Conservation (phyloP, 2,797 vertebrate genomes). For the Lemur catta region DNA sequence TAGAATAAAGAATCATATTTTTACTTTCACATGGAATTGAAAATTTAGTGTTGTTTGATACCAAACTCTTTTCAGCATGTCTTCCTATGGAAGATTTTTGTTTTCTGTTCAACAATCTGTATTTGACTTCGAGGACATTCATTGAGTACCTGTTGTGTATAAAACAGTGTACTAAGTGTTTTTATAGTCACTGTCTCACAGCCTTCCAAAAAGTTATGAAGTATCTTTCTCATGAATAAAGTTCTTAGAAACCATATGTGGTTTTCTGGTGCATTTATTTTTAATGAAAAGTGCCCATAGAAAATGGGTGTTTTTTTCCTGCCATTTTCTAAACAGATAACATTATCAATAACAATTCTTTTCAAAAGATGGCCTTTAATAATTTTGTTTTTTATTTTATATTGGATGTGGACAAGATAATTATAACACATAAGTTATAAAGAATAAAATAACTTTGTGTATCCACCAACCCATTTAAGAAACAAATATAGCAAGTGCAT, state of each 20-base stretch:
- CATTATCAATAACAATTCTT: neutral
- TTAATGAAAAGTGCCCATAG: neutral
- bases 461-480: neutral
- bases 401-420: neutral
- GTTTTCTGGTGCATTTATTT: neutral
- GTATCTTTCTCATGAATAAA: neutral
- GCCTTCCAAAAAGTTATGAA: neutral
- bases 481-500: neutral
- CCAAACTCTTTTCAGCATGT: neutral
- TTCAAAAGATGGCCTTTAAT: neutral
- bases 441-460: neutral
- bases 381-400: neutral
- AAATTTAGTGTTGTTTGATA: neutral
- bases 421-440: neutral
- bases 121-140: neutral
- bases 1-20: neutral
- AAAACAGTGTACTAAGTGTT: neutral
- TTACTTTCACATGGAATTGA: neutral
- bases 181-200: neutral
- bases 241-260: neutral
- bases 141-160: neutral
- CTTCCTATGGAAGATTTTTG: neutral
- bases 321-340: neutral
- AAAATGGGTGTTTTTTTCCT: neutral
- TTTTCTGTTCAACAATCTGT: neutral